These are phyloP conservation scores for Ptychodera flava DNA, from an alignment of 35 echinoderm and acorn worm species.

Conservation along the genomic window DNA sequence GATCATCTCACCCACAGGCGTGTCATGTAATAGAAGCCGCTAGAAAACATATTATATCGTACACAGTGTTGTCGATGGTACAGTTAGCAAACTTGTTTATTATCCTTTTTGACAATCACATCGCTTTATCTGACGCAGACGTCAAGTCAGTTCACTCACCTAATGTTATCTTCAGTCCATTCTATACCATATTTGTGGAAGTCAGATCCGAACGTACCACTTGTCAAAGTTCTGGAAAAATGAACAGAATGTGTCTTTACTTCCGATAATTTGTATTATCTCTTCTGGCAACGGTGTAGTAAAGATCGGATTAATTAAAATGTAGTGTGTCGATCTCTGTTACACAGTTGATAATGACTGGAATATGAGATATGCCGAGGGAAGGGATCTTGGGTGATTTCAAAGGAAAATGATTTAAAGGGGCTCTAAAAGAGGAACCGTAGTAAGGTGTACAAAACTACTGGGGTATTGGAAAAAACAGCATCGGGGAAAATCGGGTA, in stretches of 20 bases:
- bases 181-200: constrained; percentile 80
- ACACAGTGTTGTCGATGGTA: neutral
- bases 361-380: too few relatives aligned
- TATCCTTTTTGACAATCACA: neutral
- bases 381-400: too few relatives aligned
- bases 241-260: neutral
- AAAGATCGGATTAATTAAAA: too few relatives aligned
- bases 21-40: neutral
- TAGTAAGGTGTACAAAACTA: too few relatives aligned
- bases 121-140: neutral
- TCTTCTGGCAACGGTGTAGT: too few relatives aligned
- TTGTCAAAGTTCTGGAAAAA: constrained; percentile 36
- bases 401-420: too few relatives aligned
- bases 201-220: constrained; percentile 42
- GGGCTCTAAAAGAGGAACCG: too few relatives aligned
- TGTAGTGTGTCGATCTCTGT: too few relatives aligned
- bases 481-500: too few relatives aligned
- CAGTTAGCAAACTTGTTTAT: neutral
- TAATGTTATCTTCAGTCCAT: constrained; percentile 47
- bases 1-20: neutral
- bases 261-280: too few relatives aligned
- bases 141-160: constrained; percentile 31
- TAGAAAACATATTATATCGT: neutral
- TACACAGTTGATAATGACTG: too few relatives aligned
- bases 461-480: too few relatives aligned